phyloP scores from a whole-genome alignment of 2,888 invertebrate species.

The Tenthredo amoena region DNA sequence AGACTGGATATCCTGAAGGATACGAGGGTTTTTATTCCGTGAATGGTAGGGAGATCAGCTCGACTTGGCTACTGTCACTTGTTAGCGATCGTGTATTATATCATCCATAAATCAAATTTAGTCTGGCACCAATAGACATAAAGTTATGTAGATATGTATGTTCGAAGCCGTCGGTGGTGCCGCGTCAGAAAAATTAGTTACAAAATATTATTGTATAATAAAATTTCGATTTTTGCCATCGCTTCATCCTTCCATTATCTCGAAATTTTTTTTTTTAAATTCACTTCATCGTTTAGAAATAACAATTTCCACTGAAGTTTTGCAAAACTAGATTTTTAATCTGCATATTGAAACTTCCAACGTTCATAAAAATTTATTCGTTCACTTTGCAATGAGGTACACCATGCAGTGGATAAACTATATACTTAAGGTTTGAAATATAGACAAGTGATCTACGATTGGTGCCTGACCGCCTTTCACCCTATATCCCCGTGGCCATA shows the following conservation, averaged over 20 bases:
- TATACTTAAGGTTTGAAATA: neutral
- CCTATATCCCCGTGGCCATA: neutral
- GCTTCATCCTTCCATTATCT: neutral
- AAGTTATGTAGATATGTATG: neutral
- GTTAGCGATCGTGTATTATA: slow-evolving; percentile 16
- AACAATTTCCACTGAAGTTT: neutral
- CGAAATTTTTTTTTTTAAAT: too few species aligned
- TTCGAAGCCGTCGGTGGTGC: neutral
- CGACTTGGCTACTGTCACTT: slow-evolving; percentile 1
- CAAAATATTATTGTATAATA: too few species aligned
- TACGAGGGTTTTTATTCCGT: slow-evolving; percentile 24
- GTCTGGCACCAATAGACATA: neutral
- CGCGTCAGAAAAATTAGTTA: too few species aligned
- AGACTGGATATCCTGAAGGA: slow-evolving; percentile 19
- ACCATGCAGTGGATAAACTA: neutral
- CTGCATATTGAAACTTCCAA: neutral
- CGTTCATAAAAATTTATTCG: neutral
- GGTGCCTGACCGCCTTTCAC: neutral
- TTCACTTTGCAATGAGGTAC: neutral
- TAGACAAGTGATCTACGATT: neutral
- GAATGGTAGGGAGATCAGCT: neutral
- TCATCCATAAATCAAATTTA: slow-evolving; percentile 21
- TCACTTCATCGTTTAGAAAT: neutral
- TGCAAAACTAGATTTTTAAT: neutral
- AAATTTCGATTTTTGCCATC: neutral